Conservation (phyloP, 2,113 vertebrate species). For the Indri indri region DNA sequence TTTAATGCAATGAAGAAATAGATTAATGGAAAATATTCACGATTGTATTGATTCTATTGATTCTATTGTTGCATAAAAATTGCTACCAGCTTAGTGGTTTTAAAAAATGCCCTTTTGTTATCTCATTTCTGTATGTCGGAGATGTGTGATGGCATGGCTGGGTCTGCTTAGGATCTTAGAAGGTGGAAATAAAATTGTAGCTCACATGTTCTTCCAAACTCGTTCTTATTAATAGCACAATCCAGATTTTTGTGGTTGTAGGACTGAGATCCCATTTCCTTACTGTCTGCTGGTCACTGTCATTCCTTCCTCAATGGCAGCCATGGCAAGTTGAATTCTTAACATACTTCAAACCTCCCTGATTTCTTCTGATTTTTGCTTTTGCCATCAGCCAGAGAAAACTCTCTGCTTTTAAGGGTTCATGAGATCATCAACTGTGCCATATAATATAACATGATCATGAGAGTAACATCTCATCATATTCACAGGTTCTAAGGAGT, state of each 20-base stretch:
- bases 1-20: neutral
- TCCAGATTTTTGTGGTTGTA: neutral
- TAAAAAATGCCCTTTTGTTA: neutral
- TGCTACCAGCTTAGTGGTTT: neutral
- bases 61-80: neutral
- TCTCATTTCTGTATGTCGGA: neutral
- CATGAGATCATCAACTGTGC: neutral
- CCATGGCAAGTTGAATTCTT: neutral
- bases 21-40: neutral
- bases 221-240: neutral
- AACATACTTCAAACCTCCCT: neutral
- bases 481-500: neutral
- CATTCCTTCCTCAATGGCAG: neutral
- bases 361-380: neutral
- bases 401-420: neutral
- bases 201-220: neutral
- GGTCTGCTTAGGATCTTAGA: neutral
- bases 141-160: neutral
- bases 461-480: neutral
- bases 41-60: neutral
- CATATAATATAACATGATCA: neutral
- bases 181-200: neutral
- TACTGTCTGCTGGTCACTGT: neutral
- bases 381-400: neutral
- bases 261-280: neutral